Evolutionary conservation across 2,888 invertebrate genomes (phyloP), one percentile per base, ranked within the genome.

Genomic region (Perizoma affinitatum): DNA sequence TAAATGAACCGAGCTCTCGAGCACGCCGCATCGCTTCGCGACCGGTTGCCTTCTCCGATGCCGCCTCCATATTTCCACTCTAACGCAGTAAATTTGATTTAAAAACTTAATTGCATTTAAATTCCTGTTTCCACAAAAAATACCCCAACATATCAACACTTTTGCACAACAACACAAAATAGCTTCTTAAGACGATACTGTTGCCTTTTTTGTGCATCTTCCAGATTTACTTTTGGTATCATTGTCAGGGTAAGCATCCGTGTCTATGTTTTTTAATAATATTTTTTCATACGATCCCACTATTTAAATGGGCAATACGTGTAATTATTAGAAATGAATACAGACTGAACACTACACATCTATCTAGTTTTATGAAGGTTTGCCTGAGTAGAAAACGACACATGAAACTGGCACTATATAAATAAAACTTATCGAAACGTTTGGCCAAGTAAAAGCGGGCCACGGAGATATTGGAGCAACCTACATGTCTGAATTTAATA

Each of bases 1-100:
- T 87, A 91, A 91, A 91, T 91, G 91, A 92, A 90, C 87, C 86
- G 80, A 87, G 87, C 89, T 84, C 92, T 92, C 89, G 84, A 91
- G 90, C 91, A 92, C 90, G 92, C 86, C 87, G 89, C 88, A 85
- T 85, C 87, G 86, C 83, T 80, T 84, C 83, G 86, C 84, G 84
- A 80, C 84, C 83, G 83, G 79, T 79, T 83, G 84, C 83, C 79
- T 84, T 82, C 86, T 83, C 78, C 80, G 76, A 67, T 56, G 73
- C 74, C 77, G 76, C 78, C 80, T 22, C 22, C 22, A 22, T 22
- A 74, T 83, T 84, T 82, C 76, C 78, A 76, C 82, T 81, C 79
- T 78, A 76, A 79, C 79, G 78, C 79, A 82, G 82, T 84, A 87
- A 82, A 88, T 88, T 86, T 85, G 72, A 85, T 86, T 84, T 78